Percentiles rank a stretch among this genome's conserved stretches.
Evolutionary conservation across 2,113 vertebrate species (phyloP).

Genomic region (Hyla sarda): DNA sequence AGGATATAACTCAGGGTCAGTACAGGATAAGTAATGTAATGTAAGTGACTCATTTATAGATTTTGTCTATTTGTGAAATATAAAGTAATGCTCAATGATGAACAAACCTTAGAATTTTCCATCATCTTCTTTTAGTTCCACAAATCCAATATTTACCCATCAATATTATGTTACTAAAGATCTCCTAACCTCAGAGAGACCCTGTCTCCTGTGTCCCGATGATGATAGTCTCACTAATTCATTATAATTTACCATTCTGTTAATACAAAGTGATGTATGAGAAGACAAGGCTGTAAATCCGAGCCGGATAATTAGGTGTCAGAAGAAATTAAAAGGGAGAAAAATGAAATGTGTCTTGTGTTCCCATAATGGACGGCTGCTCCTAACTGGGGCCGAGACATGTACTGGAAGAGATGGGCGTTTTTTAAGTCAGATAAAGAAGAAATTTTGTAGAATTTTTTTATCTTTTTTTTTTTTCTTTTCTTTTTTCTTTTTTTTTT

Average conservation of each 20-base stretch:
- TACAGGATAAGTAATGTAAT: too few species aligned
- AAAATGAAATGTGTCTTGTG: slow-evolving; percentile 43
- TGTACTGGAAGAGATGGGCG: not conserved
- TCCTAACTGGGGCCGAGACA: not conserved
- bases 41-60: too few species aligned
- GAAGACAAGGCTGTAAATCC: slow-evolving; percentile 38
- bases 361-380: slow-evolving; percentile 1
- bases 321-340: slow-evolving; percentile 34
- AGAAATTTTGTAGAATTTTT: slow-evolving; percentile 17
- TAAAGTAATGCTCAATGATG: not conserved
- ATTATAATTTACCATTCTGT: slow-evolving; percentile 45
- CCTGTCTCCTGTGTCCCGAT: not conserved
- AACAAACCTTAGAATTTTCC: not conserved
- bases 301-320: slow-evolving; percentile 47
- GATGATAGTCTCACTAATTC: slow-evolving; percentile 10
- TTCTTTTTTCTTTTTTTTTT: too few species aligned
- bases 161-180: not conserved
- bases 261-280: slow-evolving; percentile 43
- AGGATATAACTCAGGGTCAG: too few species aligned
- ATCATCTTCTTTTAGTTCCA: not conserved
- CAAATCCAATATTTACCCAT: not conserved
- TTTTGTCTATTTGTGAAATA: too few species aligned
- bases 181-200: not conserved
- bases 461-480: not conserved
- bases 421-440: not conserved